Evolutionary conservation across 2,113 vertebrate genomes (phyloP).

Genomic region (Osmerus mordax): DNA sequence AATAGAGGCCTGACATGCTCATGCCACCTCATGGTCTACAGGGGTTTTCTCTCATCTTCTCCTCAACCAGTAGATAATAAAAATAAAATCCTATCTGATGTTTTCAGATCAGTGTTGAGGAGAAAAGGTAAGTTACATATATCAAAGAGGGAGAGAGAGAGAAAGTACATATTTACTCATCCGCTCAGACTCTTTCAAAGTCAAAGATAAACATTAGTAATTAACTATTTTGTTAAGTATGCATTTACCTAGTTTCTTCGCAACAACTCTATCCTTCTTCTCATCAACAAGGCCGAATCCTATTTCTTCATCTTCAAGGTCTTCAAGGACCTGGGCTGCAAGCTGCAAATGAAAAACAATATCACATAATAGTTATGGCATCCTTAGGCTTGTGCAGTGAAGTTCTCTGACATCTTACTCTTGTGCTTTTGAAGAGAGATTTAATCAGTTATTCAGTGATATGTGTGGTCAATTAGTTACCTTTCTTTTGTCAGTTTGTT

Average conservation of each 20-base stretch:
- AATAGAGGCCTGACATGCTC: constrained; percentile 17
- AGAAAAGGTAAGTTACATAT: neutral
- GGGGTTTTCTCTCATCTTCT: neutral
- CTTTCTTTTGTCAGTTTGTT: too few species aligned
- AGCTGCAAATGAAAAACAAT: constrained; percentile 69
- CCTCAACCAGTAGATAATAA: too few species aligned
- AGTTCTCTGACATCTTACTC: neutral
- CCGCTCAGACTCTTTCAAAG: too few species aligned
- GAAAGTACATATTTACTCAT: too few species aligned
- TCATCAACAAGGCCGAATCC: constrained; percentile 85
- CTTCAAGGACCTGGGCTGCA: constrained; percentile 87
- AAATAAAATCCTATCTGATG: neutral
- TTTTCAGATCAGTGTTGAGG: neutral
- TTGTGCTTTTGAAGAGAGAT: too few species aligned
- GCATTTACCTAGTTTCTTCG: constrained; percentile 83
- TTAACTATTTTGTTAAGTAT: neutral
- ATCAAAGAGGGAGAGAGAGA: too few species aligned
- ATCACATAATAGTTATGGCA: constrained; percentile 6
- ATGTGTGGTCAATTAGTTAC: too few species aligned
- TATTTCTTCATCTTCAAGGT: constrained; percentile 84
- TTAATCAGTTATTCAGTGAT: too few species aligned
- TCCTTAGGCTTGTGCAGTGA: too few species aligned
- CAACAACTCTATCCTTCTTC: constrained; percentile 79
- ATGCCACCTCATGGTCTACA: neutral
- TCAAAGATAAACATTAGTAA: too few species aligned